Percentiles rank a stretch among this genome's conserved stretches.
Conservation (phyloP, 2,797 vertebrate species). For the Ispidina lecontei region DNA sequence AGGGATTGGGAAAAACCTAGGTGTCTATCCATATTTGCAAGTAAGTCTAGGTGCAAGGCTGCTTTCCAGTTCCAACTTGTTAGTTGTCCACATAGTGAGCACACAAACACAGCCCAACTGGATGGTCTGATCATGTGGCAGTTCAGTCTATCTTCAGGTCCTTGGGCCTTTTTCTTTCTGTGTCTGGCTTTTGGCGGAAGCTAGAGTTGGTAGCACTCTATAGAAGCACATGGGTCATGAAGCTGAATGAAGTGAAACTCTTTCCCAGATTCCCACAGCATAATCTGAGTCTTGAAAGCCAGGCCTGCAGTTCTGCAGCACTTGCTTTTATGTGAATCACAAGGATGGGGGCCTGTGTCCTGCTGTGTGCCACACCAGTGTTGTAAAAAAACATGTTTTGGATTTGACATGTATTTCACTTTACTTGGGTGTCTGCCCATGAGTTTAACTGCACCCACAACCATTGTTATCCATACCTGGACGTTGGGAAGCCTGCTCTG, state of each 20-base stretch:
- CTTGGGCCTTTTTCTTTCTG: not conserved
- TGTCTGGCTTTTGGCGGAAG: not conserved
- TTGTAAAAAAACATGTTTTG: not conserved
- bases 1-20: not conserved
- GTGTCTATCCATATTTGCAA: not conserved
- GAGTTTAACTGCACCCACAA: not conserved
- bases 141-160: not conserved
- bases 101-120: not conserved
- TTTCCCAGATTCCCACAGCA: not conserved
- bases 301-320: not conserved
- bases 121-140: not conserved
- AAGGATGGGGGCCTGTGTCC: not conserved
- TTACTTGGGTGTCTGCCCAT: not conserved
- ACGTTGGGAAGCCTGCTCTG: not conserved
- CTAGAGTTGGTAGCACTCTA: not conserved
- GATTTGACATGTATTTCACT: not conserved
- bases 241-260: not conserved
- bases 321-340: not conserved
- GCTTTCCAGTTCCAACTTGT: not conserved
- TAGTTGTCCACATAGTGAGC: rapidly evolving
- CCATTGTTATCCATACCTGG: rapidly evolving
- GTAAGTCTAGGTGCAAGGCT: not conserved
- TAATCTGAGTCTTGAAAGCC: not conserved
- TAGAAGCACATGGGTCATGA: not conserved
- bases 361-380: rapidly evolving